Evolutionary conservation across 2,113 vertebrate species (phyloP), one percentile per base, ranked within the genome.

Genomic region (Catharus minimus): DNA sequence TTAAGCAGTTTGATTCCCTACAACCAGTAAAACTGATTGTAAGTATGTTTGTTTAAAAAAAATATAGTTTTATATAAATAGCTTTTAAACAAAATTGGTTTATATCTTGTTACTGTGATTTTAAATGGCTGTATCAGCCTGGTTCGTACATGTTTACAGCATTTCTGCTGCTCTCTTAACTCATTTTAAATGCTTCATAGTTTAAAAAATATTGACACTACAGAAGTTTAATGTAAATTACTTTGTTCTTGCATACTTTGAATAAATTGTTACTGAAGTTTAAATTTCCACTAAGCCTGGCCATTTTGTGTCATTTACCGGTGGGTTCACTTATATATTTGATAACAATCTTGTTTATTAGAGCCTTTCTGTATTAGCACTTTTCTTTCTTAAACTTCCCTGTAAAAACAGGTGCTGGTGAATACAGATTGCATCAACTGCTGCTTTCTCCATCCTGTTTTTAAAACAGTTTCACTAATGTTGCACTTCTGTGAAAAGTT

Each of bases 191-290:
- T 6, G 8, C 19, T 38, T 23, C n/a, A 5, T 88, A 32, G 44
- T 64, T 90, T 90, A 44, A 12, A 12, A 72, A 62, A 61, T 83
- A 44, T 5, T 67, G 28, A 53, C 4, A 5, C 30, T 81, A 55
- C 28, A 56, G 39, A 50, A 73, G 16, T 76, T 82, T 67, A 62
- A 76, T 28, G 9, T 72, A 14, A 55, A 39, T 73, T 2, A 5
- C 5, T 30, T 80, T 93, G 23, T 83, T 90, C 57, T 50, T 93
- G 43, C 2, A 24, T 66, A 44, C 23, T 68, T 47, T 38, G 32
- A 95, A 94, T 95, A 90, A 96, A 95, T 26, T 50, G 36, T 14
- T 62, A 39, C 9, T 52, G 47, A 74, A 53, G 55, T 64, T 65
- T 72, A 41, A 33, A 26, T 41, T 74, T 61, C 44, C 22, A 33